Conservation (phyloP, 2,888 invertebrate species). For the Andrena haemorrhoa region DNA sequence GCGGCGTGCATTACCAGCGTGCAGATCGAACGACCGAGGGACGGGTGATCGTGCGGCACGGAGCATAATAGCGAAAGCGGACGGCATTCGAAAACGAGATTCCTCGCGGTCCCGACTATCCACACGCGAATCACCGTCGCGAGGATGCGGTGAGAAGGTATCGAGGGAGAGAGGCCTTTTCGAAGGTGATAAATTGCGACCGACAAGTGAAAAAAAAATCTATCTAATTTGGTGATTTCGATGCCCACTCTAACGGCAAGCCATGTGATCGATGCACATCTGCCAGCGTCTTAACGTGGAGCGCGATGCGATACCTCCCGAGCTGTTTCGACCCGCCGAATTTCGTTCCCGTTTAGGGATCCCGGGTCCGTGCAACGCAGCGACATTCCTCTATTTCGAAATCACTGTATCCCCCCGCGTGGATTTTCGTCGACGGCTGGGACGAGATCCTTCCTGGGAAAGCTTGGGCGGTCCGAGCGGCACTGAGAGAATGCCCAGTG, state of each 20-base stretch:
- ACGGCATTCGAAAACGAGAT: slow-evolving; percentile 25
- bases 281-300: neutral
- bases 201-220: slow-evolving; percentile 23
- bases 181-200: neutral
- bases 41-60: too few species aligned
- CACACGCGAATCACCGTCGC: neutral
- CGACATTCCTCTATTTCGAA: slow-evolving; percentile 10
- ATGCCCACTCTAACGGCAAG: slow-evolving; percentile 49
- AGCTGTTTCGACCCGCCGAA: neutral
- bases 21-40: too few species aligned
- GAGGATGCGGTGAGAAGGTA: slow-evolving; percentile 20
- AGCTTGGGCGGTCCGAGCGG: neutral
- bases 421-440: neutral
- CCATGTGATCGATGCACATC: slow-evolving; percentile 26
- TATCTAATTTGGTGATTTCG: slow-evolving; percentile 59
- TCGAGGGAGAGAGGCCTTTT: neutral
- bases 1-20: too few species aligned
- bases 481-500: neutral
- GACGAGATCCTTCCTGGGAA: neutral
- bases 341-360: slow-evolving; percentile 2
- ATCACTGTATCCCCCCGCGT: slow-evolving; percentile 1
- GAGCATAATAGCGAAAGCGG: neutral
- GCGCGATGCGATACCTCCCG: too few species aligned
- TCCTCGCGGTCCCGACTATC: slow-evolving; percentile 6
- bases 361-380: neutral